Base-by-base conservation (phyloP, 2,888 invertebrate species). In the Sminthurinus aureus region DNA sequence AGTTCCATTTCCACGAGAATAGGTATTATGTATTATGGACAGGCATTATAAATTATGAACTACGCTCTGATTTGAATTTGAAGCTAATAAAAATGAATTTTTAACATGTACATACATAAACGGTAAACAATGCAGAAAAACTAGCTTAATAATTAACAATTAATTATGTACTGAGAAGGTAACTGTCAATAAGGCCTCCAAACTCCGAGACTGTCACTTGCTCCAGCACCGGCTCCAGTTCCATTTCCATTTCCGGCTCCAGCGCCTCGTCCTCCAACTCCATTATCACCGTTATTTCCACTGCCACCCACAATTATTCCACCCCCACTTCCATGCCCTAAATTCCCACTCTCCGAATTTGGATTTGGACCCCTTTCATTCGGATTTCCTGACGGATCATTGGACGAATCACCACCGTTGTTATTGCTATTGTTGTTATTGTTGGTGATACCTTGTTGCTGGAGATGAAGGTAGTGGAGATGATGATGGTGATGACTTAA, bases 131-230 rank as follows among this genome's bases (percentile, higher is more conserved):
- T 58, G 58, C 13, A 18, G 18, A 2, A 11, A 58, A 15, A 58
- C 18, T 13, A 58, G 1, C 9, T 24, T 24, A 71, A 8, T 24
- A 6, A 71, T 71, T 71, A 24, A 24, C 0, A 24, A 24, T 75
- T 18, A 75, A 18, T 26, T 74, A 24, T 3, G 2, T 52, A 52
- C 22, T 66, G 15, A 26, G n/a, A 26, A 1, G 66, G 51, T 78
- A 78, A 66, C 18, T 80, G 69, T 84, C 83, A 88, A 73, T 88
- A 88, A 78, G 88, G 88, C 83, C 88, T 76, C 88, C 88, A 88
- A 22, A 88, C 88, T 52, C 86, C 85, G 76, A 87, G 84, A 83
- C 78, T 86, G 79, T 88, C 88, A 6, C 84, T 79, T 11, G 79
- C 26, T 2, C 66, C 64, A 22, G 26, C 74, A 26, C 77, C 76